phyloP scores from a whole-genome alignment of 2,888 invertebrate genomes.

The Calephelis perditalis region DNA sequence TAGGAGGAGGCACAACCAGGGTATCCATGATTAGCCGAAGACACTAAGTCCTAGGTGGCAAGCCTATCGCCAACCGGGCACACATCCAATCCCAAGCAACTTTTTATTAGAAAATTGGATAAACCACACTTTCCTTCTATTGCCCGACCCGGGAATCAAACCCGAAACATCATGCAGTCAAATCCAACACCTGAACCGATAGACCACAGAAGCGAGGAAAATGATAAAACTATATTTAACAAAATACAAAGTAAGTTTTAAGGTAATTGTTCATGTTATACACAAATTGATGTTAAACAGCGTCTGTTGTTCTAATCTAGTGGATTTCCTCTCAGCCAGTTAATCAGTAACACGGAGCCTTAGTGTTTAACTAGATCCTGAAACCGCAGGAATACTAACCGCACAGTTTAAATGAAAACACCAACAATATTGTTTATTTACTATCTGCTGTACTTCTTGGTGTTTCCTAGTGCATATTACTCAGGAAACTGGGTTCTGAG shows the following conservation, averaged over 20 bases:
- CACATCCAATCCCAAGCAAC: no score
- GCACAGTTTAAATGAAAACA: neutral
- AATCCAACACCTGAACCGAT: no score
- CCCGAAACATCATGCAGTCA: no score
- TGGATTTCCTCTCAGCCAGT: conserved; percentile 4
- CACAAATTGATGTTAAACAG: conserved; percentile 1
- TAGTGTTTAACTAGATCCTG: conserved; percentile 3
- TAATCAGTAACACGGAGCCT: conserved; percentile 11
- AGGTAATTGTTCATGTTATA: neutral
- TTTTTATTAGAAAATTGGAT: no score
- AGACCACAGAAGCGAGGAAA: no score
- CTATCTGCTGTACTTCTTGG: neutral
- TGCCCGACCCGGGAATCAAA: no score
- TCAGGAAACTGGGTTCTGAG: neutral
- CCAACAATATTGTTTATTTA: neutral
- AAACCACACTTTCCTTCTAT: no score
- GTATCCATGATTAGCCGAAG: no score
- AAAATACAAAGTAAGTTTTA: neutral
- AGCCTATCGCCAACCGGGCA: no score
- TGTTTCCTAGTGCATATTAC: neutral
- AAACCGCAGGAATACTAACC: conserved; percentile 8
- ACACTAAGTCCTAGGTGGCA: no score
- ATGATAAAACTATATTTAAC: neutral
- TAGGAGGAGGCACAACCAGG: no score
- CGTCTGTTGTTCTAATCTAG: conserved; percentile 9